A percentile compares a stretch with the other conserved stretches of the same genome.
Evolutionary conservation across 2,888 invertebrate genomes (phyloP).

Genomic region (Autographa pulchrina): DNA sequence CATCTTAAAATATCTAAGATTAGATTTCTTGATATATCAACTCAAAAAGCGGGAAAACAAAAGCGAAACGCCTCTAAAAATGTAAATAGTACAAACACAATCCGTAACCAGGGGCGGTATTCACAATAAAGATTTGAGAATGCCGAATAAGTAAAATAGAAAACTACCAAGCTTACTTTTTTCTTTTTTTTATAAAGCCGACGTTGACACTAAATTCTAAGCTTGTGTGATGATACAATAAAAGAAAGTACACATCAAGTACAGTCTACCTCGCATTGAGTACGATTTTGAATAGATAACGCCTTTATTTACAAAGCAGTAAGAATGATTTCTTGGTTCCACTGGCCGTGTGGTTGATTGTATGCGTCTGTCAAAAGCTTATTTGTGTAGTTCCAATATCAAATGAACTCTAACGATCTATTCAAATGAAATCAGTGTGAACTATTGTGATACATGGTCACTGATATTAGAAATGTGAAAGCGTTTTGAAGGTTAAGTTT

Average conservation of each 20-base stretch:
- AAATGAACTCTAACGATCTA: neutral
- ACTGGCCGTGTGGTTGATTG: neutral
- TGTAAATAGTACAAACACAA: neutral
- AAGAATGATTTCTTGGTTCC: neutral
- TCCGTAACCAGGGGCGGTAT: neutral
- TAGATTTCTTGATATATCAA: too few species aligned
- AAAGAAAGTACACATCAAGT: neutral
- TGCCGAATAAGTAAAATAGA: neutral
- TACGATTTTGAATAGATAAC: neutral
- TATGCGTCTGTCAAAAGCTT: neutral
- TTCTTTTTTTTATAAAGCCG: neutral
- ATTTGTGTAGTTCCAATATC: neutral
- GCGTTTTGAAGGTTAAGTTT: neutral
- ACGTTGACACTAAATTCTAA: constrained; percentile 2
- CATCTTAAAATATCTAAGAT: too few species aligned
- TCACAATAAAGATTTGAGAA: neutral
- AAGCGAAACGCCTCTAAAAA: too few species aligned
- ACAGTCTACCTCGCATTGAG: neutral
- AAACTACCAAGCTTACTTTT: neutral
- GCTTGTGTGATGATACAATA: neutral
- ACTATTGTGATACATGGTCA: neutral
- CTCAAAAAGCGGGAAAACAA: too few species aligned
- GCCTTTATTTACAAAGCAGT: neutral
- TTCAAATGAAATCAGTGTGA: neutral
- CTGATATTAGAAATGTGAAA: neutral